Evolutionary conservation across 2,888 invertebrate genomes (phyloP), one percentile per base, ranked within the genome.

Genomic region (Watsonalla binaria): DNA sequence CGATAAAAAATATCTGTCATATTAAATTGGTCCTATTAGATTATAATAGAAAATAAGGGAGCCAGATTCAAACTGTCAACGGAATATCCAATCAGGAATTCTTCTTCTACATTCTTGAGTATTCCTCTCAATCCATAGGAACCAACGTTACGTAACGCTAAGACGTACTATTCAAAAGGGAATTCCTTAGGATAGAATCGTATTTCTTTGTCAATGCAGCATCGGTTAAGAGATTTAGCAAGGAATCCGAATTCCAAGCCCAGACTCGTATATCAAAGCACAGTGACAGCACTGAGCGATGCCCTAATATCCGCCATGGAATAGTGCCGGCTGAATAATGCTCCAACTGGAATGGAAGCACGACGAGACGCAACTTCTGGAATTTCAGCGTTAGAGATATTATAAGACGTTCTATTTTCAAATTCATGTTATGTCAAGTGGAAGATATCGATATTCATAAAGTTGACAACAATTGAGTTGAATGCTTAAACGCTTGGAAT

Each of bases 261-360:
- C 55, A 55, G 60, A 62, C 54, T 65, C 67, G 67, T 83, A 78
- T 75, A 82, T 84, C 81, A 82, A 65, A 66, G 69, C 61, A 55
- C 59, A 60, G 62, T 70, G 78, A 75, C 78, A 77, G 76, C 76
- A 72, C 73, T 86, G 87, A 87, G 75, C 76, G 85, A 87, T 87
- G 80, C 72, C 74, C 78, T 82, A 86, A 87, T 87, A 87, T 87
- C 87, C 86, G 85, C 76, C 64, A 64, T 70, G 77, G 74, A 85
- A 85, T 82, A 71, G 79, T 70, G 71, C 66, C 68, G 65, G 57
- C 63, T 66, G 65, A 61, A 61, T 66, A 60, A 59, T 63, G 59
- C 55, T 54, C 56, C 55, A 59, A 55, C 47, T 45, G 55, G 46
- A 49, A 58, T 59, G 57, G 52, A 54, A 24, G 53, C 53, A 46